Evolutionary conservation across 2,113 vertebrate genomes (phyloP).

Genomic region (Mandrillus leucophaeus): DNA sequence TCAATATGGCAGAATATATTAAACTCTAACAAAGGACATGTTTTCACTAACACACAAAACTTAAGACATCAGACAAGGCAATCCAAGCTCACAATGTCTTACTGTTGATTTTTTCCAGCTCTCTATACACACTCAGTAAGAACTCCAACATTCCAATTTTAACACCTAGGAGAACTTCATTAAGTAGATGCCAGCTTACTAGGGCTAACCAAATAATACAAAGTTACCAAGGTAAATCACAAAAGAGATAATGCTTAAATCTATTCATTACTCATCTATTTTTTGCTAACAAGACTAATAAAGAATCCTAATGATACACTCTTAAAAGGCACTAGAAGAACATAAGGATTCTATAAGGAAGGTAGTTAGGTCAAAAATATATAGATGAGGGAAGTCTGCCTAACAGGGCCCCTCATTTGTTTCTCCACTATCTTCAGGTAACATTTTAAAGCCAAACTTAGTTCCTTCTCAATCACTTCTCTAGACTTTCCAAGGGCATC

Average conservation of each 20-base stretch:
- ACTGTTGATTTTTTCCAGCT: background rate
- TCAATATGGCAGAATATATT: background rate
- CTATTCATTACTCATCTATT: background rate
- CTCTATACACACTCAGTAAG: background rate
- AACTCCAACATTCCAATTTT: background rate
- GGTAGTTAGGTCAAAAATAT: background rate
- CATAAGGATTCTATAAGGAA: background rate
- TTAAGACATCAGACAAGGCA: background rate
- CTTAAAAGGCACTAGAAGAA: background rate
- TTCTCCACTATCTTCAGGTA: background rate
- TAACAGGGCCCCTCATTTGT: background rate
- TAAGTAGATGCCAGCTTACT: background rate
- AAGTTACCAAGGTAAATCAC: constrained; percentile 12
- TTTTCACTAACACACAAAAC: constrained; percentile 40
- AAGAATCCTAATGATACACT: background rate
- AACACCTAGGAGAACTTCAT: background rate
- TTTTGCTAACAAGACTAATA: background rate
- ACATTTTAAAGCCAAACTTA: background rate
- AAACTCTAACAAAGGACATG: background rate
- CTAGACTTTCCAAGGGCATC: constrained; percentile 26
- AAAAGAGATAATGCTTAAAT: background rate
- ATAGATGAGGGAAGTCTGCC: background rate
- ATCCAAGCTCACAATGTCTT: constrained; percentile 20
- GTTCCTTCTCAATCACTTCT: constrained; percentile 21
- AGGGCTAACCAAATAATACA: background rate